Evolutionary conservation across 2,113 vertebrate genomes (phyloP), one percentile per base, ranked within the genome.

Genomic region (Elgaria multicarinata): DNA sequence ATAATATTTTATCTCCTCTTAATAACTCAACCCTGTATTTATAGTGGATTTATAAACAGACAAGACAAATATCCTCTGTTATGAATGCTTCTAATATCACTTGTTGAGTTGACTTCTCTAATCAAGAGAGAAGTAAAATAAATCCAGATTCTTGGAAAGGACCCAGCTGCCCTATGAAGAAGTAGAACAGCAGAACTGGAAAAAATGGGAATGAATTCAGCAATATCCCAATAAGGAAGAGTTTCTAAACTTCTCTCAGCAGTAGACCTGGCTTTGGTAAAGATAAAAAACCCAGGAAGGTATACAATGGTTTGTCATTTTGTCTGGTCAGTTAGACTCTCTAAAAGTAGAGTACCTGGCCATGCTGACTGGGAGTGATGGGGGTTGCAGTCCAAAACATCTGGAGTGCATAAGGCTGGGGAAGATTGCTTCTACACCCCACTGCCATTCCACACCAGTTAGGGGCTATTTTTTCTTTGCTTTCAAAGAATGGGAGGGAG

Each of bases 1-100:
- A 92, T 44, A 83, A n/a, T 58, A 84, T 83, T 90, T 93, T 91
- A 90, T 78, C 44, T 87, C 24, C 36, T 93, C 33, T 93, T 58
- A 71, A 36, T 91, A 90, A 13, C 10, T 89, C 3, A 1, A 87
- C n/a, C 86, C 20, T 55, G 36, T 83, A 83, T 90, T 93, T 92
- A 87, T 67, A 83, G 74, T 84, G 26, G 10, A 91, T 75, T 62
- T 89, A 86, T 53, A 92, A 91, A 64, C 39, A 87, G 39, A 26
- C 36, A 93, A 90, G 85, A 86, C 1, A 86, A 93, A 94, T 90
- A 0, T 42, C 3, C 0, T 86, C 1, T 12, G 86, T 69, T 67
- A 83, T 74, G 87, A 91, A 90, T 0, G 0, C 2, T 24, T 18
- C 55, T 86, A 89, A 88, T 83, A 82, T 66, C 5, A 39, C 1